Evolutionary conservation across 2,113 vertebrate genomes (phyloP), one percentile per base, ranked within the genome.

Genomic region (Gracilinanus agilis): DNA sequence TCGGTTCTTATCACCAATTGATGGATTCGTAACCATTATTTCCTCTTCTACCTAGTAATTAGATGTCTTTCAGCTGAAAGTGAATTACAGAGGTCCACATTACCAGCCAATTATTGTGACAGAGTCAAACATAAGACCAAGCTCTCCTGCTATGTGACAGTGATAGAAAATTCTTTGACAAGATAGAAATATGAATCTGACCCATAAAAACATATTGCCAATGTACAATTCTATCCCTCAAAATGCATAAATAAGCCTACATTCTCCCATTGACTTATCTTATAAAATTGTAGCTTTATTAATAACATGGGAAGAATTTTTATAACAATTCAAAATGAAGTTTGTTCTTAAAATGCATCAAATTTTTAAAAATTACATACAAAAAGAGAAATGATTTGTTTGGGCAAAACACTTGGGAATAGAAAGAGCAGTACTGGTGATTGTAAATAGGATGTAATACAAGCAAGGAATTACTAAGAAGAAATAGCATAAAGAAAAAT

Each of bases 31-130:
- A 96, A 67, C n/a, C 54, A 91, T 88, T 94, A 88, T 49, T 96
- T 94, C 75, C 53, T 89, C 75, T 97, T 95, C 55, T 53, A 61
- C 93, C 90, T 95, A 90, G 91, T 96, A 95, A 95, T n/a, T 94
- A 55, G 44, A 25, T 83, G 44, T 90, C 55, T 95, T 58, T 91
- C 91, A 97, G 44, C n/a, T 92, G 55, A 95, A 96, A 95, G 27
- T 91, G n/a, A 93, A 90, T 95, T 53, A 75, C 0, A 95, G n/a
- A 92, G 88, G 89, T 25, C 89, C 83, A 55, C 83, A 92, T 89
- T 25, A 88, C 94, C 90, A 54, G 44, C 91, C 58, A 88, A 16
- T 92, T 55, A 94, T n/a, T 25, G 44, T 54, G n/a, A 56, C 95
- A 12, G 19, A 93, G 27, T 88, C 40, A 55, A 58, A 7, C 19